phyloP scores from a whole-genome alignment of 2,888 invertebrate genomes.

The Thymelicus lineola region DNA sequence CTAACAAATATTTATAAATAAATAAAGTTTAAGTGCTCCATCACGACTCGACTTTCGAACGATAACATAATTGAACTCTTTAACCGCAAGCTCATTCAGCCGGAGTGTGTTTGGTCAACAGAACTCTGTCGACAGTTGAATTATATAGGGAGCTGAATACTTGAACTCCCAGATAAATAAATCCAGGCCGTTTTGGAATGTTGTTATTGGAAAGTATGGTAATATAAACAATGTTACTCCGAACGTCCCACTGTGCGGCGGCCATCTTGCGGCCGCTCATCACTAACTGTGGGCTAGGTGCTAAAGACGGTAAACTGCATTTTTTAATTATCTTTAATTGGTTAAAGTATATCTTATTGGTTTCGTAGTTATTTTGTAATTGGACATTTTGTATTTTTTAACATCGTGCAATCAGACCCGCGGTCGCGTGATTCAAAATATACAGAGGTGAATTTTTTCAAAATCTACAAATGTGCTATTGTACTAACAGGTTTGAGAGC shows the following conservation, averaged over 20 bases:
- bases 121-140: constrained; percentile 20
- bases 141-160: constrained; percentile 17
- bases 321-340: neutral
- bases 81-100: constrained; percentile 10
- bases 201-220: constrained; percentile 33
- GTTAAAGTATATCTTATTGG: too few species aligned
- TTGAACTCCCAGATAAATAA: constrained; percentile 28
- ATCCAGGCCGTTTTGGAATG: constrained; percentile 20
- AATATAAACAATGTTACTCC: constrained; percentile 27
- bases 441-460: too few species aligned
- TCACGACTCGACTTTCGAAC: constrained; percentile 27
- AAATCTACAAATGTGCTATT: too few species aligned
- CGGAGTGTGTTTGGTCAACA: constrained; percentile 15
- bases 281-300: neutral
- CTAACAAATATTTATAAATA: constrained; percentile 20
- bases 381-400: too few species aligned
- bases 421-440: too few species aligned
- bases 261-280: constrained; percentile 18
- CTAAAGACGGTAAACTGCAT: neutral
- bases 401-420: too few species aligned
- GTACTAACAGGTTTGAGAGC: too few species aligned
- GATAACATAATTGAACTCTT: constrained; percentile 31
- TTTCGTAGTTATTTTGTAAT: too few species aligned
- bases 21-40: constrained; percentile 21
- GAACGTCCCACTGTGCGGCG: constrained; percentile 32